Conservation (phyloP, 2,888 invertebrate species). For the Platypus cylindrus region DNA sequence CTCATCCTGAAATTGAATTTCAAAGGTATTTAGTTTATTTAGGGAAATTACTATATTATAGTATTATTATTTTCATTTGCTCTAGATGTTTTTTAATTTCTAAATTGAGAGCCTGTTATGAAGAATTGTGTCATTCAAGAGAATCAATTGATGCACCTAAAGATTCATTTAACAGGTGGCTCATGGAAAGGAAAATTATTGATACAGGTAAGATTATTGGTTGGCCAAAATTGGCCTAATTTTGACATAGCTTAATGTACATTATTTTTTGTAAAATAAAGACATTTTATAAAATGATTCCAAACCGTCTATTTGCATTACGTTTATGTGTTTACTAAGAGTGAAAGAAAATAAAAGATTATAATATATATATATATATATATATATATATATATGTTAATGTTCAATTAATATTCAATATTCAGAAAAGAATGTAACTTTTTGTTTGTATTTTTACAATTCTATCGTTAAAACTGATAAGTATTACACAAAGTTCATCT, state of each 20-base stretch:
- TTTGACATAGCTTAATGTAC: too few relatives aligned
- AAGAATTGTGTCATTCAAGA: conserved; percentile 85
- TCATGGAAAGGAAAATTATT: conserved; percentile 87
- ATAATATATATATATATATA: too few relatives aligned
- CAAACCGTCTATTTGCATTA: too few relatives aligned
- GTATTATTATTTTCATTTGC: background rate
- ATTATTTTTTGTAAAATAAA: too few relatives aligned
- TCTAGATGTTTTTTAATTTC: conserved; percentile 60
- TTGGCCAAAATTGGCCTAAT: too few relatives aligned
- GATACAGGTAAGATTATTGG: conserved; percentile 50
- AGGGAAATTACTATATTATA: background rate
- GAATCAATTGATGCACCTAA: conserved; percentile 91
- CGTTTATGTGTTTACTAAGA: too few relatives aligned
- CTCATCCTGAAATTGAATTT: conserved; percentile 90
- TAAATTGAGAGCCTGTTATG: conserved; percentile 82
- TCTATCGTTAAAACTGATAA: background rate
- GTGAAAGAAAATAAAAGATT: too few relatives aligned
- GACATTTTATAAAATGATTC: too few relatives aligned
- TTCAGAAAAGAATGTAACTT: too few relatives aligned
- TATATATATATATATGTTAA: too few relatives aligned
- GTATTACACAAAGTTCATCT: too few relatives aligned
- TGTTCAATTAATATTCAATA: too few relatives aligned
- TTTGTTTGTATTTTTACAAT: background rate
- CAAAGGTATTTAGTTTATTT: conserved; percentile 38
- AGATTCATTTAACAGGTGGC: conserved; percentile 93